phyloP scores from a whole-genome alignment of 2,888 invertebrate genomes.

The Oscheius sp. region DNA sequence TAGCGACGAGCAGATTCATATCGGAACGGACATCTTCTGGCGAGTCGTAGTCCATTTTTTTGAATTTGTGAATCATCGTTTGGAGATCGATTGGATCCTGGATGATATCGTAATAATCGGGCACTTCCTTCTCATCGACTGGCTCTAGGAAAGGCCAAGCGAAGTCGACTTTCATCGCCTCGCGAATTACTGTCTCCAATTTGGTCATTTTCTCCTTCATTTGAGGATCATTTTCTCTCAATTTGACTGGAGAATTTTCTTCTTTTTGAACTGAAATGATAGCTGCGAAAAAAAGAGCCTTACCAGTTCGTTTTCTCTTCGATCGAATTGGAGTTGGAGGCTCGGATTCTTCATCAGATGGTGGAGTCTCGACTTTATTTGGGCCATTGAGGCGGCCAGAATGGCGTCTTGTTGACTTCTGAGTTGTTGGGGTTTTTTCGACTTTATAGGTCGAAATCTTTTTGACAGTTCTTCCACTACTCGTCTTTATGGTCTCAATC shows the following conservation, averaged over 20 bases:
- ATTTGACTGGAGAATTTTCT: neutral
- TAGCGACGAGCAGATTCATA: slow-evolving; percentile 84
- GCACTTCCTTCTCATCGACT: slow-evolving; percentile 55
- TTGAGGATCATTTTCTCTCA: slow-evolving; percentile 10
- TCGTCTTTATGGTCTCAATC: slow-evolving; percentile 31
- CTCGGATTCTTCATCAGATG: neutral
- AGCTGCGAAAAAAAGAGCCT: neutral
- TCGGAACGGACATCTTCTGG: slow-evolving; percentile 52
- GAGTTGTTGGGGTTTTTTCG: neutral
- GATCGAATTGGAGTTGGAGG: neutral
- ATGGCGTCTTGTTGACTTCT: slow-evolving; percentile 4
- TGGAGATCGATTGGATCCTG: slow-evolving; percentile 95
- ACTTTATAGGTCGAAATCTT: slow-evolving; percentile 28
- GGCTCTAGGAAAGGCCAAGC: slow-evolving; percentile 58
- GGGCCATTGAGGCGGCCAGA: slow-evolving; percentile 1
- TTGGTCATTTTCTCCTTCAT: slow-evolving; percentile 41
- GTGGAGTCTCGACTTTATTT: neutral
- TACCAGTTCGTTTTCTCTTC: slow-evolving; percentile 24
- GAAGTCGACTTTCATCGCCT: slow-evolving; percentile 51
- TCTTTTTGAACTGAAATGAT: no score
- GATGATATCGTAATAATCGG: slow-evolving; percentile 85
- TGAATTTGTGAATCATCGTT: slow-evolving; percentile 76
- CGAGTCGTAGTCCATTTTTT: slow-evolving; percentile 48
- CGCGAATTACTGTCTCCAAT: slow-evolving; percentile 46
- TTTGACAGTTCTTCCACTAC: slow-evolving; percentile 50